Percentiles rank a stretch among this genome's conserved stretches.
Evolutionary conservation across 2,113 vertebrate genomes (phyloP).

Genomic region (Cynocephalus volans): DNA sequence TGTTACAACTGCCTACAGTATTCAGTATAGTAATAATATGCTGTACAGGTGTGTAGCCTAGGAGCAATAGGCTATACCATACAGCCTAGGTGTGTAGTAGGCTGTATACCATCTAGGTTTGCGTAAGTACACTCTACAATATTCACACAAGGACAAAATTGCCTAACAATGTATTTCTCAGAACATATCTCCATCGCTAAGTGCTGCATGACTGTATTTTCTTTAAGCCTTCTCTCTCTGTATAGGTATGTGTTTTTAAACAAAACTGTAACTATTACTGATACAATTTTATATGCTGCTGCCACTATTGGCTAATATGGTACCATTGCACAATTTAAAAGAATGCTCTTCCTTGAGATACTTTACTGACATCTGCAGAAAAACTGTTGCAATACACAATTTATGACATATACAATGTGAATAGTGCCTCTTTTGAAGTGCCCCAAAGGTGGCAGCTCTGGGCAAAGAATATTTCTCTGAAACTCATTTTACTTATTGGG

Average conservation of each 20-base stretch:
- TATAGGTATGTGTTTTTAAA: background rate
- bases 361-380: background rate
- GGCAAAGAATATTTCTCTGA: background rate
- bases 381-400: background rate
- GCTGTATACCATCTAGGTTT: no score
- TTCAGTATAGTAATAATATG: no score
- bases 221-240: background rate
- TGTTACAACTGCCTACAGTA: no score
- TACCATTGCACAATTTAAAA: background rate
- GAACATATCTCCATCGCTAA: no score
- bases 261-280: background rate
- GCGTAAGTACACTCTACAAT: no score
- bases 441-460: background rate
- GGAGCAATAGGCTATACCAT: no score
- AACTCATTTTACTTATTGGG: background rate
- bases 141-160: no score
- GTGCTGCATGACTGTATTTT: background rate
- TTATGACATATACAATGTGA: background rate
- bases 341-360: background rate
- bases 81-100: no score
- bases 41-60: no score
- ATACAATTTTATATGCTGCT: background rate
- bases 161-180: no score
- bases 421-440: background rate
- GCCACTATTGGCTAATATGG: background rate